A percentile compares a stretch with the other conserved stretches of the same genome.
phyloP scores from a whole-genome alignment of 2,888 invertebrate genomes.

The Thymelicus acteon region DNA sequence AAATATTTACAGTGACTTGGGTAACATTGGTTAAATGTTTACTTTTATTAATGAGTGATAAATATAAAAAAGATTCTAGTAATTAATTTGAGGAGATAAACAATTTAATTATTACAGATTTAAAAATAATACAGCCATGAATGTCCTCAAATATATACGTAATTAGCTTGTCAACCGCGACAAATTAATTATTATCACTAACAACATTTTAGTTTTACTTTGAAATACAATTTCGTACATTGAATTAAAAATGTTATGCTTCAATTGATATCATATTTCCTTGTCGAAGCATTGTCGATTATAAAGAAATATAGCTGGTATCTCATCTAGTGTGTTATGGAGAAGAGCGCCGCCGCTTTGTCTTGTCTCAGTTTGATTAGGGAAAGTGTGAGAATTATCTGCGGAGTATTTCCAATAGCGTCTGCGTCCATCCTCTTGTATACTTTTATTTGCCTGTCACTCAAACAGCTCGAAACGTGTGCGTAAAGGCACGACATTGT shows the following conservation, averaged over 20 bases:
- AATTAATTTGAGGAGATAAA: too few relatives aligned
- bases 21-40: too few relatives aligned
- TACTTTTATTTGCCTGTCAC: constrained; percentile 80
- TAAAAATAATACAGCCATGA: too few relatives aligned
- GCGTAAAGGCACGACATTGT: constrained; percentile 72
- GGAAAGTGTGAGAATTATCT: constrained; percentile 68
- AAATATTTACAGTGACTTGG: too few relatives aligned
- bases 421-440: constrained; percentile 61
- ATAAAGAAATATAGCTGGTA: constrained; percentile 21
- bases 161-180: too few relatives aligned
- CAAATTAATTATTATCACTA: too few relatives aligned
- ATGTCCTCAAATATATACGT: too few relatives aligned
- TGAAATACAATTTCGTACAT: not conserved
- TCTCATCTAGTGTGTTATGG: constrained; percentile 10
- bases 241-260: constrained; percentile 2
- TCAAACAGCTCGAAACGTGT: constrained; percentile 68
- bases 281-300: constrained; percentile 11
- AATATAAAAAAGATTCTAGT: too few relatives aligned
- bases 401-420: constrained; percentile 47
- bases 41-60: too few relatives aligned
- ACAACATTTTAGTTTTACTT: too few relatives aligned
- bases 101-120: too few relatives aligned
- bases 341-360: constrained; percentile 42
- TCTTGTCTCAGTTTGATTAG: constrained; percentile 53
- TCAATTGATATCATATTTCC: constrained; percentile 12